A percentile compares a stretch with the other conserved stretches of the same genome.
Conservation (phyloP, 1,140 invertebrate genomes). For the Limonius californicus region DNA sequence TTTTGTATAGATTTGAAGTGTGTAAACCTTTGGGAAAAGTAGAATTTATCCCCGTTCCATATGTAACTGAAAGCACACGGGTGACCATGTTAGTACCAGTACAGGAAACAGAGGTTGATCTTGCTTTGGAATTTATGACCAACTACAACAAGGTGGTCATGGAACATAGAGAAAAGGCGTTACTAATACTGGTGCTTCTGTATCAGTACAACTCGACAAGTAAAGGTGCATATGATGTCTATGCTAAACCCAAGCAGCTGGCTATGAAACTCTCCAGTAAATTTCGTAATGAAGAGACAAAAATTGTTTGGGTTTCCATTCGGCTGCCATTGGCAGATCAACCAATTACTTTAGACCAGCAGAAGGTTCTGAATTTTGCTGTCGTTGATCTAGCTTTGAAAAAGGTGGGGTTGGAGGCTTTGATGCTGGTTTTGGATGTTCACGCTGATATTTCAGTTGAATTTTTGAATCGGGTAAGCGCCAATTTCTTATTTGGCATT, state of each 20-base stretch:
- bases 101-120: conserved; percentile 49
- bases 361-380: conserved; percentile 58
- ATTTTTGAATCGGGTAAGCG: conserved; percentile 75
- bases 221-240: conserved; percentile 63
- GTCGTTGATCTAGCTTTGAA: conserved; percentile 66
- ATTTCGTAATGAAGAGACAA: conserved; percentile 63
- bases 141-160: conserved; percentile 68
- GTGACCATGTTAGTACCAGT: conserved; percentile 73
- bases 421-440: conserved; percentile 63
- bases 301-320: conserved; percentile 69
- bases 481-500: background rate
- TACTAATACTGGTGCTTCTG: conserved; percentile 62
- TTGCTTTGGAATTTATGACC: conserved; percentile 62
- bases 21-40: conserved; percentile 78
- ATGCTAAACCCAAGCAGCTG: conserved; percentile 60
- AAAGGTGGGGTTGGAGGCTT: conserved; percentile 66
- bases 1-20: conserved; percentile 59
- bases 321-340: conserved; percentile 51
- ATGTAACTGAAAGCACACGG: conserved; percentile 84
- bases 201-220: conserved; percentile 52
- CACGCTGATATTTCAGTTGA: conserved; percentile 69
- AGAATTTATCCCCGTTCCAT: conserved; percentile 82
- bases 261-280: conserved; percentile 61
- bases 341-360: conserved; percentile 33
- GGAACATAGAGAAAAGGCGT: conserved; percentile 72